phyloP scores from a whole-genome alignment of 2,888 invertebrate genomes.

The Altica lythri region DNA sequence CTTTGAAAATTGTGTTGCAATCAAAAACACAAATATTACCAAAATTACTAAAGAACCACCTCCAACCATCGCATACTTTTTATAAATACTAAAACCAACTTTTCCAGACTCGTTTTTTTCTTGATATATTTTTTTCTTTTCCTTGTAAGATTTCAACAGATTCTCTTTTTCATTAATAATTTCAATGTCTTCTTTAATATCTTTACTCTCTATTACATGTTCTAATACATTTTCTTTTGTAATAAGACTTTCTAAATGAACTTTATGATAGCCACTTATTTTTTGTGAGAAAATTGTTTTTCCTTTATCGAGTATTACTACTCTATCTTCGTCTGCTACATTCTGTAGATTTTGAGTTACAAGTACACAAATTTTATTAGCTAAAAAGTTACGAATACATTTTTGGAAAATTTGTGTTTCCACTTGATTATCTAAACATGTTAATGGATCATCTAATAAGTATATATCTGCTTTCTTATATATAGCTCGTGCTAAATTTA shows the following conservation, averaged over 20 bases:
- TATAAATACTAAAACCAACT: constrained; percentile 41
- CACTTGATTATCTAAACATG: constrained; percentile 77
- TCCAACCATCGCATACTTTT: constrained; percentile 42
- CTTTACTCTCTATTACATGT: background rate
- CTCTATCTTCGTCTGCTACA: constrained; percentile 32
- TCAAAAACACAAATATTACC: constrained; percentile 38
- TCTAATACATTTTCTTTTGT: background rate
- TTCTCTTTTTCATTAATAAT: background rate
- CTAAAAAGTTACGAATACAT: constrained; percentile 51
- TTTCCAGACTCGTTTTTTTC: constrained; percentile 42
- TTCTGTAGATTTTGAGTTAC: constrained; percentile 38
- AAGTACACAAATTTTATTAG: constrained; percentile 41
- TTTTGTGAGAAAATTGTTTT: constrained; percentile 23
- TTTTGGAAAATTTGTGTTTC: constrained; percentile 71
- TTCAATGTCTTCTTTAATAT: background rate
- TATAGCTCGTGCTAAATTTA: constrained; percentile 75
- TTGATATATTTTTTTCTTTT: constrained; percentile 34
- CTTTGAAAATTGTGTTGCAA: constrained; percentile 39
- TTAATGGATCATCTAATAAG: constrained; percentile 78
- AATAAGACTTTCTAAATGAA: constrained; percentile 1
- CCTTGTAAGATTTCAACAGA: constrained; percentile 16
- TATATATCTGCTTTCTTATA: constrained; percentile 78
- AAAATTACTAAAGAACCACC: constrained; percentile 42
- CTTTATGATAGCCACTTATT: constrained; percentile 21
- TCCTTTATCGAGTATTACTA: constrained; percentile 36